Evolutionary conservation across 2,888 invertebrate genomes (phyloP), one percentile per base, ranked within the genome.

Genomic region (Epiblema foenella): DNA sequence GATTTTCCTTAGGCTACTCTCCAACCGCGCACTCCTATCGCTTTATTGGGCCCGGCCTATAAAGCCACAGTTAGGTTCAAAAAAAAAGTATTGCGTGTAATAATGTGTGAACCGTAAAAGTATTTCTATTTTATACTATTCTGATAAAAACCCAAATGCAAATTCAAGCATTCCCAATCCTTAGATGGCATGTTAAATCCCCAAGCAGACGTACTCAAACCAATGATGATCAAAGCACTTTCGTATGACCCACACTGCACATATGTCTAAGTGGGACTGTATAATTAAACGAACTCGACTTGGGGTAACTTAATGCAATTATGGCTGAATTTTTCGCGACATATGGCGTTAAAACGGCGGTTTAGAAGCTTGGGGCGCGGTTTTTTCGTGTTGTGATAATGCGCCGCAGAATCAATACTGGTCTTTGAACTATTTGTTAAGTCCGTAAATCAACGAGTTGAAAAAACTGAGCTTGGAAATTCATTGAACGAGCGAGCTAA

Each of bases 241-340:
- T 69, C 68, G 67, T 71, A 71, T 71, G 71, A 71, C 37, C 71
- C 71, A 60, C 66, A 57, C 83, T 81, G 82, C 90, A 83, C 93
- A 93, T 93, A 92, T 93, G 93, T 88, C 88, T 89, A 92, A 92
- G 92, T 92, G 91, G 91, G 87, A 85, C 82, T 78, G 85, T 85
- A 83, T 91, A 92, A 93, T 93, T 92, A 92, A 91, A 91, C 78
- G 83, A 78, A 84, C 86, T 87, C 85, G 79, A 87, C 89, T 89
- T 85, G 91, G 76, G 90, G 93, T 88, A 85, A 83, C 86, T 82
- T 93, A 92, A 93, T 93, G 88, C 91, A 93, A 93, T 93, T 93
- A 93, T 84, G 83, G 84, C 82, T 81, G 88, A 90, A 91, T 91
- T 93, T 93, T 93, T 92, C 90, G 88, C 93, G 90, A 89, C 93